A percentile compares a stretch with the other conserved stretches of the same genome.
Conservation (phyloP, 2,113 vertebrate species). For the Thymallus thymallus region DNA sequence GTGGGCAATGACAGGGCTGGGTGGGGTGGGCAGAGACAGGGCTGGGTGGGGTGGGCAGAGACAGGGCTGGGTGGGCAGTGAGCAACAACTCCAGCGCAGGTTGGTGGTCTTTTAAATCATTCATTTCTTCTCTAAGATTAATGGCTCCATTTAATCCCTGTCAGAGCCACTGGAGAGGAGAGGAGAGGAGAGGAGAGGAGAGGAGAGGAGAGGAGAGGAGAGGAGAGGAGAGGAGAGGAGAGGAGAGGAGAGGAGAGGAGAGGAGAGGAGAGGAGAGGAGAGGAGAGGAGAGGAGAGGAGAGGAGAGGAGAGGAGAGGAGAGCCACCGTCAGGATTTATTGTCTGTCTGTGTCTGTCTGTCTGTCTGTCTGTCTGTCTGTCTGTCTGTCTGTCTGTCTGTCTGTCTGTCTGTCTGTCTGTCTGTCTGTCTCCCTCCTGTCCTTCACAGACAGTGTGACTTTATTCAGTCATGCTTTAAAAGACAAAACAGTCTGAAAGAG, state of each 20-base stretch:
- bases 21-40: constrained; percentile 11
- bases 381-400: too few relatives aligned
- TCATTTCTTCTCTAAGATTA: constrained; percentile 68
- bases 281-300: constrained; percentile 59
- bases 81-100: constrained; percentile 41
- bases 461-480: background rate
- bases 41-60: background rate
- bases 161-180: constrained; percentile 58
- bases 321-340: too few relatives aligned
- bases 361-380: too few relatives aligned
- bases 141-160: constrained; percentile 65
- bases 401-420: too few relatives aligned
- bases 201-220: constrained; percentile 60
- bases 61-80: background rate
- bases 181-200: constrained; percentile 59
- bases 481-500: background rate
- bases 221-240: constrained; percentile 59
- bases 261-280: constrained; percentile 59
- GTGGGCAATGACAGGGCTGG: too few relatives aligned
- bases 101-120: constrained; percentile 62
- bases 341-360: too few relatives aligned
- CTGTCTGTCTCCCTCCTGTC: too few relatives aligned
- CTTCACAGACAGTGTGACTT: background rate
- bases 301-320: constrained; percentile 59
- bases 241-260: constrained; percentile 59